Conservation (phyloP, 37 sponge, comb jelly and placozoan genomes). For the Geodia barretti region DNA sequence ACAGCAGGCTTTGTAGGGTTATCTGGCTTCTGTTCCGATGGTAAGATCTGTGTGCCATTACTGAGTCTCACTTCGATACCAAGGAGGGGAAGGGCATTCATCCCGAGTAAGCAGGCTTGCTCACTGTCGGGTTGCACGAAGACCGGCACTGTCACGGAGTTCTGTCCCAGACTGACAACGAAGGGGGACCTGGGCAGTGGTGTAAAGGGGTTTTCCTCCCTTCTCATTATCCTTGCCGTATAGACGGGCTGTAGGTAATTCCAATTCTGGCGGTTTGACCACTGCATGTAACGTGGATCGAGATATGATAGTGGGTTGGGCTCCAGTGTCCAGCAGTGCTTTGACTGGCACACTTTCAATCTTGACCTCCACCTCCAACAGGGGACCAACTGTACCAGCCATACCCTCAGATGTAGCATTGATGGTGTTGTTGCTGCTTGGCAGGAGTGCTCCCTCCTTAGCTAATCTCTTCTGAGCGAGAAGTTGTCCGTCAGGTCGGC, state of each 20-base stretch:
- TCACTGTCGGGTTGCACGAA: conserved; percentile 44
- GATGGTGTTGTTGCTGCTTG: background rate
- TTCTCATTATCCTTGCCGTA: conserved; percentile 25
- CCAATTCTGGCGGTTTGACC: background rate
- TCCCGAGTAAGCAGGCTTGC: conserved; percentile 34
- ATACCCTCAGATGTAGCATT: background rate
- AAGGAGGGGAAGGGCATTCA: conserved; percentile 25
- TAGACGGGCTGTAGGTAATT: conserved; percentile 4
- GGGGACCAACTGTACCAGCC: conserved; percentile 17
- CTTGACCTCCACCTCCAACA: background rate
- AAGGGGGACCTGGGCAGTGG: conserved; percentile 24
- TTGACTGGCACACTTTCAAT: conserved; percentile 16
- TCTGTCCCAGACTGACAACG: background rate
- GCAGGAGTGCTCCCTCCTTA: background rate
- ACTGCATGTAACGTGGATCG: conserved; percentile 1
- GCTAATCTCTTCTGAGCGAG: background rate
- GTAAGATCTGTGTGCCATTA: background rate
- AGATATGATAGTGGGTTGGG: conserved; percentile 47
- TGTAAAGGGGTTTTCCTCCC: background rate
- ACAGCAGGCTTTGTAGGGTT: background rate
- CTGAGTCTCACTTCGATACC: background rate
- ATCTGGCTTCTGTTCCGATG: too few relatives aligned
- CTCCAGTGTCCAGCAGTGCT: conserved; percentile 39
- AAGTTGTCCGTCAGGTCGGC: background rate
- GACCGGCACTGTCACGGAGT: conserved; percentile 11